phyloP scores from a whole-genome alignment of 2,113 vertebrate species.

The Nothobranchius kuhntae region DNA sequence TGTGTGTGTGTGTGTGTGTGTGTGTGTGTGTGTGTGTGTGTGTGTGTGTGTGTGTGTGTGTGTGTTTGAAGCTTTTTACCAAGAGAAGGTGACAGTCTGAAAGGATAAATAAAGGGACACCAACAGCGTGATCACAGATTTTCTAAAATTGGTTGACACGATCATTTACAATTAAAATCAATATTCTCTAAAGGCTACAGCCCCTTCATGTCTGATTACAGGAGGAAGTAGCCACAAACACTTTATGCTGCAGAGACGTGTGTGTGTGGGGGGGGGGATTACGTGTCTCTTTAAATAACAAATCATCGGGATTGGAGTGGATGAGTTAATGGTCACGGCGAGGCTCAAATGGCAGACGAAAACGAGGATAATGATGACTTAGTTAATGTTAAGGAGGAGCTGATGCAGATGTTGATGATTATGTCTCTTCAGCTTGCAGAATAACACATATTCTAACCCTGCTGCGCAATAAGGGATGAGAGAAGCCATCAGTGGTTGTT shows the following conservation, averaged over 20 bases:
- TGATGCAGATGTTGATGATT: slow-evolving; percentile 53
- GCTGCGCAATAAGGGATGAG: not conserved
- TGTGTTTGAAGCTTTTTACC: slow-evolving; percentile 1
- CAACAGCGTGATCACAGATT: slow-evolving; percentile 1
- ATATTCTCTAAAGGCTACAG: slow-evolving; percentile 13
- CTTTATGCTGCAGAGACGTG: slow-evolving; percentile 4
- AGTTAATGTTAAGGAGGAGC: slow-evolving; percentile 43
- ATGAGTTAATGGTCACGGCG: slow-evolving; percentile 49
- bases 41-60: not conserved
- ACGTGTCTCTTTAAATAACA: slow-evolving; percentile 25
- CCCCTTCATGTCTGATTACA: slow-evolving; percentile 14
- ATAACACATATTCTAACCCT: slow-evolving; percentile 13
- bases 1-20: too few relatives aligned
- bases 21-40: too few relatives aligned
- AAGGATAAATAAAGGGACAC: slow-evolving; percentile 21
- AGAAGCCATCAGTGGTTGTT: not conserved
- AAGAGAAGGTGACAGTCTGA: slow-evolving; percentile 45
- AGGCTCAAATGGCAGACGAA: slow-evolving; percentile 62
- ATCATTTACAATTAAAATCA: slow-evolving; percentile 26
- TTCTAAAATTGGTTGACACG: slow-evolving; percentile 2
- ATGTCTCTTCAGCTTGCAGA: slow-evolving; percentile 38
- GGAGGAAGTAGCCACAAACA: not conserved
- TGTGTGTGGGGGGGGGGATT: not conserved
- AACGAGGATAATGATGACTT: slow-evolving; percentile 51
- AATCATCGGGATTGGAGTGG: slow-evolving; percentile 35